A percentile compares a stretch with the other conserved stretches of the same genome.
These are phyloP conservation scores for Eupithecia subumbrata DNA, from an alignment of 2,888 invertebrate species.

Conservation along the genomic window DNA sequence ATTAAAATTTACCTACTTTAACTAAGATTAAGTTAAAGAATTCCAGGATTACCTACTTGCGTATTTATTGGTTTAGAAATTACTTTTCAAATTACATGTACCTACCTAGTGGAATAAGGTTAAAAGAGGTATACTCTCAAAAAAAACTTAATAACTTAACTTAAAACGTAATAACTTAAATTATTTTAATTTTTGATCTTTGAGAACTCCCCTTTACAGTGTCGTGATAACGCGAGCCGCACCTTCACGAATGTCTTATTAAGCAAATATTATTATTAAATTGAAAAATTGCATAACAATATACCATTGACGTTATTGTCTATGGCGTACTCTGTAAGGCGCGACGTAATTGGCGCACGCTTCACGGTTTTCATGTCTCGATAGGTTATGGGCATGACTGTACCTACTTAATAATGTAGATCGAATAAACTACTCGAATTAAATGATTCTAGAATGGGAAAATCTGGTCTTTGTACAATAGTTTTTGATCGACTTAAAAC, in stretches of 20 bases:
- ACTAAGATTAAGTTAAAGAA: too few relatives aligned
- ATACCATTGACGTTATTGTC: conserved; percentile 43
- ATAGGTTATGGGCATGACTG: conserved; percentile 44
- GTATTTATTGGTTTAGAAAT: too few relatives aligned
- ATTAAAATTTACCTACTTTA: too few relatives aligned
- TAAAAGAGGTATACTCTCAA: too few relatives aligned
- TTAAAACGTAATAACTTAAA: too few relatives aligned
- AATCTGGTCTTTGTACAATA: neutral
- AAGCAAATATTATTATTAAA: conserved; percentile 59
- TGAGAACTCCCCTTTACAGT: conserved; percentile 48
- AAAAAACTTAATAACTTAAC: too few relatives aligned
- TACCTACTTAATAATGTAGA: conserved; percentile 4
- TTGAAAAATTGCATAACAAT: conserved; percentile 59
- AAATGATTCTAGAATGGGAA: neutral
- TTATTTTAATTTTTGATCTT: too few relatives aligned
- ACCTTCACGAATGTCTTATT: conserved; percentile 57
- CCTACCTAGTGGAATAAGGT: too few relatives aligned
- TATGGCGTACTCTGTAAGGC: conserved; percentile 43
- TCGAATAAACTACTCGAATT: neutral
- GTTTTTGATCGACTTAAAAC: too few relatives aligned
- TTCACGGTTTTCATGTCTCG: conserved; percentile 42
- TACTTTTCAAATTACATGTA: too few relatives aligned
- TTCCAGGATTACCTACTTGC: too few relatives aligned
- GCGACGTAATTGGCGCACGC: conserved; percentile 44
- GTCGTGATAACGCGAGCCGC: conserved; percentile 45